Evolutionary conservation across 2,888 invertebrate genomes (phyloP).

Genomic region (Drosophila dives): DNA sequence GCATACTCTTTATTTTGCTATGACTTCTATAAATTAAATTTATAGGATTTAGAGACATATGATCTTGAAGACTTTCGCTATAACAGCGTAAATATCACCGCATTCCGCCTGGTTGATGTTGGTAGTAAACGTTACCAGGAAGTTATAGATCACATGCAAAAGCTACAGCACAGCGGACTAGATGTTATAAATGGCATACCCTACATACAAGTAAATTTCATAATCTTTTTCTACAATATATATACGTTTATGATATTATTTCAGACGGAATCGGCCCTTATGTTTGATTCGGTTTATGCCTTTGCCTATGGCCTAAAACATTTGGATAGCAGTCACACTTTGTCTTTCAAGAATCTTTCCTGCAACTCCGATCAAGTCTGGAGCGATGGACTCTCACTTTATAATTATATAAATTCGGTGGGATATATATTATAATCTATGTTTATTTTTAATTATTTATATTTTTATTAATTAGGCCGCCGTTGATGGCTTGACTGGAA

Average conservation of each 20-base stretch:
- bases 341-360: slow-evolving; percentile 90
- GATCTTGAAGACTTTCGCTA: slow-evolving; percentile 96
- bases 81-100: slow-evolving; percentile 97
- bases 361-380: slow-evolving; percentile 92
- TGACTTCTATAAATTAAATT: neutral
- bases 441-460: neutral
- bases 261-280: slow-evolving; percentile 93
- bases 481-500: slow-evolving; percentile 94
- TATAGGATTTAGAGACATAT: slow-evolving; percentile 93
- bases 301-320: slow-evolving; percentile 91
- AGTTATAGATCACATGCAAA: slow-evolving; percentile 93
- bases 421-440: slow-evolving; percentile 60
- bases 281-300: slow-evolving; percentile 94
- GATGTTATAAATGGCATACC: slow-evolving; percentile 90
- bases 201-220: slow-evolving; percentile 87
- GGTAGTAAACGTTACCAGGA: slow-evolving; percentile 91
- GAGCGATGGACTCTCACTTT: slow-evolving; percentile 91
- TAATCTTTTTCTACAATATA: neutral
- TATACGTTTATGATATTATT: slow-evolving; percentile 9
- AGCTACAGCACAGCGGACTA: slow-evolving; percentile 92
- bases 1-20: neutral
- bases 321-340: slow-evolving; percentile 89
- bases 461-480: slow-evolving; percentile 87
- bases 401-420: slow-evolving; percentile 91
- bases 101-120: slow-evolving; percentile 94